Evolutionary conservation across 2,113 vertebrate species (phyloP).

Genomic region (Brienomyrus brachyistius): DNA sequence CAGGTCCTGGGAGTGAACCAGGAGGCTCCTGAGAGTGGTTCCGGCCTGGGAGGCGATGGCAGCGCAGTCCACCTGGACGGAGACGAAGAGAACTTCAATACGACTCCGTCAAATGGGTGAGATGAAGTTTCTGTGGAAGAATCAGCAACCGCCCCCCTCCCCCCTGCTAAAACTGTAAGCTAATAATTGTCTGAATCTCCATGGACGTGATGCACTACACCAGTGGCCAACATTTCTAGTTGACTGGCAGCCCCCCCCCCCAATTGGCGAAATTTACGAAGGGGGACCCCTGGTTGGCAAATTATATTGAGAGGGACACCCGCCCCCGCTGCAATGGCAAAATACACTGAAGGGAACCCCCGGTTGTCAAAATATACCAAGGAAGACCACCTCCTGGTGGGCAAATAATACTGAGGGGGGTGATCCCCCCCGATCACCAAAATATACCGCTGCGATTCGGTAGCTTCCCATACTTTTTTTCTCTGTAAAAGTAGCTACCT

Average conservation of each 20-base stretch:
- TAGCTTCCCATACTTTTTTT: background rate
- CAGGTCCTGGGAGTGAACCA: slow-evolving; percentile 89
- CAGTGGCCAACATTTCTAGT: background rate
- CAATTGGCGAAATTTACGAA: background rate
- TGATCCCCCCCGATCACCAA: background rate
- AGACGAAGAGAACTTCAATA: slow-evolving; percentile 19
- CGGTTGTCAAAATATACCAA: background rate
- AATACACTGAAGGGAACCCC: background rate
- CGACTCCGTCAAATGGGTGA: background rate
- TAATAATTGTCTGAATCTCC: too few species aligned
- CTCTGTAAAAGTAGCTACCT: background rate
- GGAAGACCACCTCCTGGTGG: background rate
- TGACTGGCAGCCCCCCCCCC: background rate
- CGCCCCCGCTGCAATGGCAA: background rate
- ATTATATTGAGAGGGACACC: background rate
- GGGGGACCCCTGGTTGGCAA: background rate
- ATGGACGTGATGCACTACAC: background rate
- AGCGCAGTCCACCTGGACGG: slow-evolving; percentile 84
- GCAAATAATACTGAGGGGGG: too few species aligned
- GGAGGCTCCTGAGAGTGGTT: slow-evolving; percentile 84
- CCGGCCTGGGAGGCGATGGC: slow-evolving; percentile 87
- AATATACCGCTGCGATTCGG: too few species aligned
- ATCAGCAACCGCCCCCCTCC: background rate
- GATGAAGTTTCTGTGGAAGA: background rate
- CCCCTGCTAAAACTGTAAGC: too few species aligned